Conservation (phyloP, 2,113 vertebrate genomes). For the Thryonomys swinderianus region DNA sequence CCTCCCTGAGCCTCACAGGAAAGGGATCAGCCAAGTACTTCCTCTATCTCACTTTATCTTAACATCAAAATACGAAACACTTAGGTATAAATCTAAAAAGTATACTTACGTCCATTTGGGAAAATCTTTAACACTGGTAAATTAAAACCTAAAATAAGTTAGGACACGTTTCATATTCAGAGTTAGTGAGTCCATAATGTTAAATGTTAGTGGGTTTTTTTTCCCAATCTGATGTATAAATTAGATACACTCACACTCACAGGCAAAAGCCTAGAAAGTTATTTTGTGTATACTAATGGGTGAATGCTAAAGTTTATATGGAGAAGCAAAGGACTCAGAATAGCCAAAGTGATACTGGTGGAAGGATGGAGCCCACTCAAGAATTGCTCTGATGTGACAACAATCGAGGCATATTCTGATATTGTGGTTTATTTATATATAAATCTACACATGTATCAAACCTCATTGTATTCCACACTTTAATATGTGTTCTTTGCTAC, state of each 20-base stretch:
- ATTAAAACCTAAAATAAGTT: not conserved
- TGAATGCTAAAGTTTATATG: not conserved
- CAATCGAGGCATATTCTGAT: not conserved
- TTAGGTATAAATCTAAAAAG: not conserved
- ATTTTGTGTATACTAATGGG: not conserved
- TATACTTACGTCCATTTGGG: not conserved
- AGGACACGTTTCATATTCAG: not conserved
- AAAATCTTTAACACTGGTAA: not conserved
- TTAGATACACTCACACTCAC: not conserved
- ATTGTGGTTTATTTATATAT: not conserved
- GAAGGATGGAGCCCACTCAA: not conserved
- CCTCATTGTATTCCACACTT: not conserved
- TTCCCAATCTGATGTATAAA: not conserved
- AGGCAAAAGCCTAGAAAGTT: not conserved
- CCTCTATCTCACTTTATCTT: not conserved
- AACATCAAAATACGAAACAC: not conserved
- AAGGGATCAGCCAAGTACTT: not conserved
- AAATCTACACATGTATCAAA: not conserved
- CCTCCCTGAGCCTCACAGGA: not conserved
- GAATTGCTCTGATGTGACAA: not conserved
- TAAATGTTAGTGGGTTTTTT: not conserved
- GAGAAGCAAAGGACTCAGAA: not conserved
- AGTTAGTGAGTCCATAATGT: not conserved
- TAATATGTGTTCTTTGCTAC: not conserved
- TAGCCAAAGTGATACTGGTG: not conserved